These are phyloP conservation scores for Sinocyclocheilus anshuiensis DNA, from an alignment of 2,113 vertebrate species.

Conservation along the genomic window DNA sequence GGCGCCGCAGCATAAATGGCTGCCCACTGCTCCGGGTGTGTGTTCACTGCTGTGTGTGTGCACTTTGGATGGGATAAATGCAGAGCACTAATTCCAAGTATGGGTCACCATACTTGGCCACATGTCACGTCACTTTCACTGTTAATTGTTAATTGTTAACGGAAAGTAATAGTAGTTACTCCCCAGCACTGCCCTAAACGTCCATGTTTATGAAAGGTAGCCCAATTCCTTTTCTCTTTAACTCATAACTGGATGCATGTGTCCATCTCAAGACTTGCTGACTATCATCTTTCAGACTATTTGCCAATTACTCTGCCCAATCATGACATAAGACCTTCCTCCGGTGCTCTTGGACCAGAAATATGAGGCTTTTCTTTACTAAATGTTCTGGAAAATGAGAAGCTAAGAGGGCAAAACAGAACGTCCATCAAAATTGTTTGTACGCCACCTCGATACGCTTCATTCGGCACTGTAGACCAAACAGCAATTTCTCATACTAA, in stretches of 20 bases:
- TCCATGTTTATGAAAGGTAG: not conserved
- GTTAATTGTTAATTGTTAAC: too few relatives aligned
- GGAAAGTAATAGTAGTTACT: not conserved
- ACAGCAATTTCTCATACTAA: slow-evolving; percentile 60
- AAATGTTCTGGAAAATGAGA: slow-evolving; percentile 70
- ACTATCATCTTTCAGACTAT: slow-evolving; percentile 21
- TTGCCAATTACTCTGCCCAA: slow-evolving; percentile 38
- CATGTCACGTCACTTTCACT: too few relatives aligned
- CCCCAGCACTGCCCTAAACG: not conserved
- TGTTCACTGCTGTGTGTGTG: too few relatives aligned
- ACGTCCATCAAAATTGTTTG: slow-evolving; percentile 57
- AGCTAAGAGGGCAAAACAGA: slow-evolving; percentile 61
- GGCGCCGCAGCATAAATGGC: too few relatives aligned
- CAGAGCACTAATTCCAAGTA: too few relatives aligned
- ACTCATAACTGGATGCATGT: not conserved
- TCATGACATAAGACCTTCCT: not conserved
- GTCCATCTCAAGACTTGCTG: not conserved
- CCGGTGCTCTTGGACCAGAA: slow-evolving; percentile 25
- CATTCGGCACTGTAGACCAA: slow-evolving; percentile 62
- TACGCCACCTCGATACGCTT: slow-evolving; percentile 61
- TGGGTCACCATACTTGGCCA: too few relatives aligned
- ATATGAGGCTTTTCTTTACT: slow-evolving; percentile 39
- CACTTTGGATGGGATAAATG: too few relatives aligned
- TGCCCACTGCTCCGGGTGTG: too few relatives aligned
- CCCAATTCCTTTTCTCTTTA: not conserved